Percentiles rank a stretch among this genome's conserved stretches.
These are phyloP conservation scores for Clarias platycephalus DNA, from an alignment of 2,797 vertebrate species.

Conservation along the genomic window DNA sequence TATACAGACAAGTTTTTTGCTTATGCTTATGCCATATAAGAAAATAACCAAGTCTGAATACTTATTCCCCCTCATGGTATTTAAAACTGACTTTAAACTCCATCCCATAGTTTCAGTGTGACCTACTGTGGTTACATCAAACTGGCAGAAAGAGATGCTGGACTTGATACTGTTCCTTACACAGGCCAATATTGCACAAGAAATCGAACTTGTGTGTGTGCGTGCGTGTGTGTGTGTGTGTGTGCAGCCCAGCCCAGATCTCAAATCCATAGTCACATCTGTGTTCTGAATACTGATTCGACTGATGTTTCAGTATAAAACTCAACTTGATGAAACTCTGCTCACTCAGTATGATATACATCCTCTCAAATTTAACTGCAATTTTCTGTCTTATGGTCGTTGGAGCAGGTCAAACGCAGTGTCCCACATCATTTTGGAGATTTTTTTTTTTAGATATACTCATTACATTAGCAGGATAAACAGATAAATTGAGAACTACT, in stretches of 20 bases:
- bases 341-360: not conserved
- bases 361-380: not conserved
- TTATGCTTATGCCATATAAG: not conserved
- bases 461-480: not conserved
- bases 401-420: not conserved
- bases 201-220: not conserved
- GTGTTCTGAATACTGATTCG: not conserved
- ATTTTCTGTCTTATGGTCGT: not conserved
- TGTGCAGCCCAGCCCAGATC: not conserved
- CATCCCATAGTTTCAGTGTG: not conserved
- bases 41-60: not conserved
- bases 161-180: not conserved
- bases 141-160: not conserved
- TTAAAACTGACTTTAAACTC: not conserved
- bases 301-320: not conserved
- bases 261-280: not conserved
- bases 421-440: not conserved
- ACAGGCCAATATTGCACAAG: conserved; percentile 1
- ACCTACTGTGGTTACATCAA: not conserved
- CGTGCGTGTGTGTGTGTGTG: too few species aligned
- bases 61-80: not conserved
- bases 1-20: not conserved
- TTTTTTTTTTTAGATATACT: not conserved
- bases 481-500: not conserved
- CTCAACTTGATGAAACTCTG: not conserved